Base-by-base conservation (phyloP, 1,140 invertebrate species). In the Colletes latitarsis region DNA sequence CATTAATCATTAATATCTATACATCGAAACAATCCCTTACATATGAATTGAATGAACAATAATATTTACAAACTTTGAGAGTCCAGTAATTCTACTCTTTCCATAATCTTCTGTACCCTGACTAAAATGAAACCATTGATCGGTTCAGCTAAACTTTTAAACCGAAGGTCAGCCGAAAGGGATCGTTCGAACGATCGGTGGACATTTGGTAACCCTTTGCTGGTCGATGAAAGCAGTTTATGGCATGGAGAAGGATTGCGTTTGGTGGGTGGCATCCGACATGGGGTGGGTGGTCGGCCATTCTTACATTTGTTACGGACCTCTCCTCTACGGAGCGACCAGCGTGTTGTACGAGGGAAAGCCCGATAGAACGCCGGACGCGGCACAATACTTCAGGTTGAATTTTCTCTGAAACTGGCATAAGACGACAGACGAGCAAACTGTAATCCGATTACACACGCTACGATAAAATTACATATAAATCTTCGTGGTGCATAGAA, bases 261-360 rank as follows among this genome's bases (percentile, higher is more conserved):
- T 97, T 6, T 99, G 97, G 97, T 99, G 98, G 98, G 96, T 96
- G 43, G 97, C 98, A 0, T 98, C 97, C 0, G 97, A 98, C 90
- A 94, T 97, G 77, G 97, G 98, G 2, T 99, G 98, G 98, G 97
- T 99, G 0, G 98, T 98, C 4, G 98, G 98, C 4, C 98, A 98
- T 91, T 98, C 97, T 0, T 99, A 98, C 89, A 98, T 98, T 73
- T 98, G 97, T 90, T 99, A 99, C 86, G 98, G 96, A 4, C 98
- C 98, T 0, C 93, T 99, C 0, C 91, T 98, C 0, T 95, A 96
- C 82, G 96, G 98, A 1, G 94, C 96, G 52, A 98, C 98, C 0
- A 97, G 97, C 82, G 94, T 99, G 2, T 95, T 99, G 93, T 99
- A 98, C 92, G 98, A 99, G 93, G 98, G 98, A 3, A 99, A 99